These are phyloP conservation scores for Corvus hawaiiensis DNA, from an alignment of 2,113 vertebrate genomes.

Conservation along the genomic window DNA sequence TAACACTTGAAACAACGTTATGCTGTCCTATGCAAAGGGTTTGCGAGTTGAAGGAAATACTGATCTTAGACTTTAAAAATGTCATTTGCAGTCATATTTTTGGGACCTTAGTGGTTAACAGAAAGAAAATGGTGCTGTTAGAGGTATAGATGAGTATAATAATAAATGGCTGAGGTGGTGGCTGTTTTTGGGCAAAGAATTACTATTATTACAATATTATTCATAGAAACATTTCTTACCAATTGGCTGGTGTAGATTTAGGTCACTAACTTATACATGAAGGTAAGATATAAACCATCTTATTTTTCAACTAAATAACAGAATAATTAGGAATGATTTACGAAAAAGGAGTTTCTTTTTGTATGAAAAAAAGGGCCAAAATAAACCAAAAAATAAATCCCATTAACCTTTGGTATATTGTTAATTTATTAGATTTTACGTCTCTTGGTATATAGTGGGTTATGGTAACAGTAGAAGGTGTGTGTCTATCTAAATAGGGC, in stretches of 20 bases:
- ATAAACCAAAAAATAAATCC: neutral
- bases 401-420: neutral
- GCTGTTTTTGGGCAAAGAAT: neutral
- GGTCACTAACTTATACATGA: neutral
- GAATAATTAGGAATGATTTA: slow-evolving; percentile 2
- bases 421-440: neutral
- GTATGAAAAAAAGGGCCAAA: neutral
- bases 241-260: neutral
- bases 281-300: slow-evolving; percentile 41
- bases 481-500: neutral
- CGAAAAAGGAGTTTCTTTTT: neutral
- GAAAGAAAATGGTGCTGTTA: neutral
- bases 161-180: neutral
- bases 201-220: neutral
- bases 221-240: neutral
- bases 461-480: neutral
- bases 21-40: slow-evolving; percentile 4
- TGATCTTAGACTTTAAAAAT: neutral
- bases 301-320: neutral
- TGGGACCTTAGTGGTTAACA: neutral
- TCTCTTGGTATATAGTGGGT: neutral
- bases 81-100: neutral
- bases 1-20: slow-evolving; percentile 18
- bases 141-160: neutral
- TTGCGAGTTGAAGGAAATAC: neutral